These are phyloP conservation scores for Leucophora obtusa DNA, from an alignment of 2,888 invertebrate species.

Conservation along the genomic window DNA sequence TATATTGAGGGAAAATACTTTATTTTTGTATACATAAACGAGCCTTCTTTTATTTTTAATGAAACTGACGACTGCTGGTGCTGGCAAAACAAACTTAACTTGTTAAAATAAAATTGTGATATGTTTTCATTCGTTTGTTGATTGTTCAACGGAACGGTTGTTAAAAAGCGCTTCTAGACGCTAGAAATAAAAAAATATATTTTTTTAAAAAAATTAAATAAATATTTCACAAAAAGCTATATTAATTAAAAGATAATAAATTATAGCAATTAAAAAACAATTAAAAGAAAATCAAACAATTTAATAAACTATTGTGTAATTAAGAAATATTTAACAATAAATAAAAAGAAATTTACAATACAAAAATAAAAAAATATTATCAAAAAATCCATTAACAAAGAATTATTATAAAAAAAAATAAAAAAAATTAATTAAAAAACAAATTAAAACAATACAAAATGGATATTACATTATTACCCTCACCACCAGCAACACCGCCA, in stretches of 20 bases:
- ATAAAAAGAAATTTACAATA: neutral
- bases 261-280: conserved; percentile 13
- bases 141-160: conserved; percentile 76
- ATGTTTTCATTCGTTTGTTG: conserved; percentile 77
- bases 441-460: conserved; percentile 67
- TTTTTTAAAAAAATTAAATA: conserved; percentile 15
- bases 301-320: conserved; percentile 1
- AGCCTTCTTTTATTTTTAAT: conserved; percentile 61
- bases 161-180: conserved; percentile 60
- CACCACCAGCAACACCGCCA: conserved; percentile 87
- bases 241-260: conserved; percentile 28
- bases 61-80: conserved; percentile 50
- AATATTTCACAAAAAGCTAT: conserved; percentile 27
- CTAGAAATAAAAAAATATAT: conserved; percentile 37
- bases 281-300: conserved; percentile 5
- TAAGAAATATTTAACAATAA: neutral
- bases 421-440: conserved; percentile 49
- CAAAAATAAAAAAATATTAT: conserved; percentile 57
- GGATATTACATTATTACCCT: conserved; percentile 80
- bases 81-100: conserved; percentile 56
- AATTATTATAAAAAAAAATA: conserved; percentile 61
- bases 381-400: conserved; percentile 41
- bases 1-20: conserved; percentile 26
- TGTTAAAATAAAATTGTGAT: conserved; percentile 55
- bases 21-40: conserved; percentile 38